Percentiles rank a stretch among this genome's conserved stretches.
phyloP scores from a whole-genome alignment of 2,797 vertebrate species.

The Enteromius anoplus region DNA sequence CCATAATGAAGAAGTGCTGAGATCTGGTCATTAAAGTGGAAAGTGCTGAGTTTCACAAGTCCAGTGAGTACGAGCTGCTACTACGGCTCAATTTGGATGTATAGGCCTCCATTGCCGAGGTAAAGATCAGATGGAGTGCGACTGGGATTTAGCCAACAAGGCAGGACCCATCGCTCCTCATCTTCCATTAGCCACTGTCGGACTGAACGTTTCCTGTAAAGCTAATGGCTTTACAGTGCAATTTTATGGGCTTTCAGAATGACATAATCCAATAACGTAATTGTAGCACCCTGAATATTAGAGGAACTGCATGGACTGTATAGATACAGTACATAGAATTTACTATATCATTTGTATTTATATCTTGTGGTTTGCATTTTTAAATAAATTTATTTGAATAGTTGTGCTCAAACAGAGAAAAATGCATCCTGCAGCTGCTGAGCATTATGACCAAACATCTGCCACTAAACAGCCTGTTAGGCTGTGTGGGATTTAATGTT shows the following conservation, averaged over 20 bases:
- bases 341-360: neutral
- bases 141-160: slow-evolving; percentile 46
- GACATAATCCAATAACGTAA: slow-evolving; percentile 19
- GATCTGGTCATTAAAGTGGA: slow-evolving; percentile 58
- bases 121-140: slow-evolving; percentile 40
- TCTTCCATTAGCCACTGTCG: slow-evolving; percentile 39
- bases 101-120: slow-evolving; percentile 45
- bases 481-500: slow-evolving; percentile 59
- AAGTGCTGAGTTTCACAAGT: slow-evolving; percentile 60
- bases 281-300: neutral
- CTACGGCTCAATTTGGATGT: slow-evolving; percentile 66
- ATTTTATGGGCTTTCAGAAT: slow-evolving; percentile 20
- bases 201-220: slow-evolving; percentile 21
- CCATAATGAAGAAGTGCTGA: slow-evolving; percentile 65
- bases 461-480: slow-evolving; percentile 65
- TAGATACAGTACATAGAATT: neutral
- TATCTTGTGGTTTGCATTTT: slow-evolving; percentile 3
- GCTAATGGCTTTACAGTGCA: slow-evolving; percentile 19
- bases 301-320: neutral
- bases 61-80: slow-evolving; percentile 40
- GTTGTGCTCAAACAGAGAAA: slow-evolving; percentile 64
- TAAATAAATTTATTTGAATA: slow-evolving; percentile 62
- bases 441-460: slow-evolving; percentile 71
- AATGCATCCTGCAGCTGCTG: slow-evolving; percentile 68
- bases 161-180: slow-evolving; percentile 39